Conservation (phyloP, 2,888 invertebrate species). For the Sinotaia quadrata region DNA sequence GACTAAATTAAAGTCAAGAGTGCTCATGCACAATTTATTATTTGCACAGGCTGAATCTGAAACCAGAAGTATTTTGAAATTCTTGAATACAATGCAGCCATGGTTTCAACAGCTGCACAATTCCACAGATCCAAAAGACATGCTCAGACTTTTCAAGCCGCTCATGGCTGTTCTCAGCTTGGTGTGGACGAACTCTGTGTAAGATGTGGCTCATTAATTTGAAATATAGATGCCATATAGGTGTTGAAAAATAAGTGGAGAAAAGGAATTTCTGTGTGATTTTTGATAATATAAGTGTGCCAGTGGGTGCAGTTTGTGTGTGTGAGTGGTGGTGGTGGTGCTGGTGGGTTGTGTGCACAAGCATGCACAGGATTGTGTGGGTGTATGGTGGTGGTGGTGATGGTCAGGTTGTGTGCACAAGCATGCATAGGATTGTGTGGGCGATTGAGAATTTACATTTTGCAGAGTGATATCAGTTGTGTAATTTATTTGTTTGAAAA, state of each 20-base stretch:
- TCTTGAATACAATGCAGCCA: conserved; percentile 65
- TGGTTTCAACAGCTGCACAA: conserved; percentile 65
- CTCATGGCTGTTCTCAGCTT: conserved; percentile 68
- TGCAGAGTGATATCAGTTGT: too few species aligned
- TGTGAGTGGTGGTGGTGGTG: conserved; percentile 9
- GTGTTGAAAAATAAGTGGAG: too few species aligned
- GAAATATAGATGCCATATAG: too few species aligned
- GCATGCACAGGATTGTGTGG: neutral
- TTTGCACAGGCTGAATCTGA: conserved; percentile 62
- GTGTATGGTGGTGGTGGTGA: neutral
- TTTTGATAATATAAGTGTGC: too few species aligned
- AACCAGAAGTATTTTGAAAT: conserved; percentile 65
- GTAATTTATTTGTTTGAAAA: neutral
- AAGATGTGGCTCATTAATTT: too few species aligned
- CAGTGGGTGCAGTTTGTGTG: conserved; percentile 2
- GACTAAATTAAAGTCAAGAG: too few species aligned
- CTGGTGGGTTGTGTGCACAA: neutral
- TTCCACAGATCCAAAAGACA: conserved; percentile 57
- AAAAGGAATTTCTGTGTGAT: too few species aligned
- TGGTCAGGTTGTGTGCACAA: neutral
- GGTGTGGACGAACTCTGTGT: conserved; percentile 69
- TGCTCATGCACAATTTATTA: too few species aligned
- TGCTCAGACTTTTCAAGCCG: conserved; percentile 67
- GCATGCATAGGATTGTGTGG: too few species aligned
- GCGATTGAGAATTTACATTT: too few species aligned